These are phyloP conservation scores for Pogonus chalceus DNA, from an alignment of 1,140 invertebrate species.

Conservation along the genomic window DNA sequence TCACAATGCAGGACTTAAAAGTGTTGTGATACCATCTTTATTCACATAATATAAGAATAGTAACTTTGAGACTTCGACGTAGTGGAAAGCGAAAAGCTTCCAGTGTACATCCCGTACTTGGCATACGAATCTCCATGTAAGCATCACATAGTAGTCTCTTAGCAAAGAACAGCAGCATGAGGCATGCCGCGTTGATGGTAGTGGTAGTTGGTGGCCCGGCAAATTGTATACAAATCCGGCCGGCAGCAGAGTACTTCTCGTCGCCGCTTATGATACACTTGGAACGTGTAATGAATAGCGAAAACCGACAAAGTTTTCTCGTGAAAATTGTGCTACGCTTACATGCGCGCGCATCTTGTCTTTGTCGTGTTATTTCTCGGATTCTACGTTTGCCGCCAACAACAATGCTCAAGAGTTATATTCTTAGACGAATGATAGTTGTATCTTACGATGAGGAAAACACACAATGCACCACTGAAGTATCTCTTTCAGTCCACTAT, in stretches of 20 bases:
- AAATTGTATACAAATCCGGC: slow-evolving; percentile 27
- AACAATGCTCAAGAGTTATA: neutral
- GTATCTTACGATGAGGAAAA: no score
- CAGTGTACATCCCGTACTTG: slow-evolving; percentile 3
- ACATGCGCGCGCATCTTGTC: neutral
- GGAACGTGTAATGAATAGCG: slow-evolving; percentile 22
- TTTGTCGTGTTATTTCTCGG: neutral
- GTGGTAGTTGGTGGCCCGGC: slow-evolving; percentile 12
- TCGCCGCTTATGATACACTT: slow-evolving; percentile 17
- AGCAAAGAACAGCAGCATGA: neutral
- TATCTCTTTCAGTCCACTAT: no score
- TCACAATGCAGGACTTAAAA: no score
- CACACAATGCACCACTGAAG: no score
- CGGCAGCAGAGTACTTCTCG: slow-evolving; percentile 10
- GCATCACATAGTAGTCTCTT: neutral
- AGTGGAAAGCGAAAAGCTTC: neutral
- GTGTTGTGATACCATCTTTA: neutral
- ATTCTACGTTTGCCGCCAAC: neutral
- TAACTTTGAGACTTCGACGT: neutral
- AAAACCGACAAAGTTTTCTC: slow-evolving; percentile 1
- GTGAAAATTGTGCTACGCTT: neutral
- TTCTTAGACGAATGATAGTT: no score
- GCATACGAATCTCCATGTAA: neutral
- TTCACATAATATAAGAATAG: neutral
- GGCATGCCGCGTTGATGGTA: neutral